Evolutionary conservation across 2,888 invertebrate species (phyloP), one percentile per base, ranked within the genome.

Genomic region (Platynereis dumerilii): DNA sequence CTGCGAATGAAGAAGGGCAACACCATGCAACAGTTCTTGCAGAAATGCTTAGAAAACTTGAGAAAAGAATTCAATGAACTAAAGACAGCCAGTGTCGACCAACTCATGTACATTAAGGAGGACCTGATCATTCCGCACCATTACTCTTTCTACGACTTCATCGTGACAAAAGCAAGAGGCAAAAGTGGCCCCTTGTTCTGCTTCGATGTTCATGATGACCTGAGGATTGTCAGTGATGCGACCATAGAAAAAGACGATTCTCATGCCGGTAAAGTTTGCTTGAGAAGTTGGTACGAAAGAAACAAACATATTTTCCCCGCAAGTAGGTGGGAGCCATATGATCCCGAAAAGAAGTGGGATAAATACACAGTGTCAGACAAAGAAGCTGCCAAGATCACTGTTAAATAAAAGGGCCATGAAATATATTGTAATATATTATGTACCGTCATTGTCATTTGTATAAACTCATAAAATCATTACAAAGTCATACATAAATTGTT

Each of bases 251-350:
- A 97, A 80, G 96, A 97, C 83, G 98, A 99, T 80, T 96, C 96
- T 0, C 98, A 98, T 84, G 97, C 98, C 0, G 98, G 98, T 10
- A 99, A 99, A 89, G 84, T 85, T 15, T 83, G 83, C 64, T 71
- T 84, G 34, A 68, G 85, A 74, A 93, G 92, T 72, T 97, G 99
- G 99, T 99, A 98, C 82, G 99, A 99, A 85, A 89, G 97, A 71
- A 98, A 99, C 83, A 99, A 99, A 83, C 99, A 99, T 81, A 99
- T 99, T 74, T 99, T 99, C 82, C 99, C 99, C 0, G 99, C 99
- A 0, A 96, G 96, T 73, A 89, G 99, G 75, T 99, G 99, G 99
- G 99, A 99, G 85, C 97, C 98, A 0, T 99, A 96, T 80, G 98
- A 99, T 85, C 98, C 99, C 0, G 96, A 96, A 10, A 99, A 97